phyloP scores from a whole-genome alignment of 1,140 invertebrate genomes.

The Ditylenchus dipsaci region DNA sequence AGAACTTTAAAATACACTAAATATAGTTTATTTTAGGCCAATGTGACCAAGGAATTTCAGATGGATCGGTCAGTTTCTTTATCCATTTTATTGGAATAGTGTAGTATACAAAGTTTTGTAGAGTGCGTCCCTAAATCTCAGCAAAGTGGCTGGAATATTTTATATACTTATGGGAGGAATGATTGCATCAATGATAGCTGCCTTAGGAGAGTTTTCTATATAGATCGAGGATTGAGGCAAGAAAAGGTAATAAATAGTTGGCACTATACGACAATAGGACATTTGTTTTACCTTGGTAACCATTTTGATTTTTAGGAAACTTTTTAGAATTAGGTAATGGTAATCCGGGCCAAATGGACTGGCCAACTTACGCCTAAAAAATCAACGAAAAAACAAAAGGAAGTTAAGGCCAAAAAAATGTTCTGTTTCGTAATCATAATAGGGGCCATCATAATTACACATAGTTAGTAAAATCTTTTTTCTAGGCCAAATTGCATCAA shows the following conservation, averaged over 20 bases:
- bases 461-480: no score
- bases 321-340: no score
- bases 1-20: not conserved
- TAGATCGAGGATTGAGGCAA: conserved; percentile 53
- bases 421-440: no score
- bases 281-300: no score
- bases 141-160: conserved; percentile 96
- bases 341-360: no score
- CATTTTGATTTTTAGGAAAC: no score
- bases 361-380: no score
- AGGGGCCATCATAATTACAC: no score
- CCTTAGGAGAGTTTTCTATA: conserved; percentile 56
- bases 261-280: no score
- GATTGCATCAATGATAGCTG: conserved; percentile 70
- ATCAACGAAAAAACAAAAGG: no score
- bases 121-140: conserved; percentile 72
- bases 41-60: conserved; percentile 59
- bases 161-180: conserved; percentile 94
- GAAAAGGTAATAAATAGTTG: conserved; percentile 51
- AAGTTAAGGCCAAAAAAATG: no score
- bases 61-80: conserved; percentile 15
- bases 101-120: conserved; percentile 6
- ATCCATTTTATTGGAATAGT: not conserved
- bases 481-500: conserved; percentile 31
- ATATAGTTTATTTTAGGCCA: conserved; percentile 48